phyloP scores from a whole-genome alignment of 2,797 vertebrate species.

The Pseudopleuronectes americanus region DNA sequence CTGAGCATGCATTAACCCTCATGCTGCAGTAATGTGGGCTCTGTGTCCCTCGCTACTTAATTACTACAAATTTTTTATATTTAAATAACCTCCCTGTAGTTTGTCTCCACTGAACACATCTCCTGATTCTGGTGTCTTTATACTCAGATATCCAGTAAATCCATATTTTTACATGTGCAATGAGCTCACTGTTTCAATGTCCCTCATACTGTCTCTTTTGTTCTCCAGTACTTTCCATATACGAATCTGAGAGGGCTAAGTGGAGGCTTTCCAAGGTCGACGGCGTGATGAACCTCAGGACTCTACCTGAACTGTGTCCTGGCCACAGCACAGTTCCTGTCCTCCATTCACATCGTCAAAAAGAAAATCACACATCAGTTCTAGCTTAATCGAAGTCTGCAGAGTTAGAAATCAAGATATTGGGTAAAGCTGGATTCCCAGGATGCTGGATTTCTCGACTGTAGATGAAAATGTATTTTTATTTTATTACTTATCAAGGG shows the following conservation, averaged over 20 bases:
- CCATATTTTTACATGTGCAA: conserved; percentile 1
- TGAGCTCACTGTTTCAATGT: conserved; percentile 2
- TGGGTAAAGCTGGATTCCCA: conserved; percentile 23
- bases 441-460: conserved; percentile 36
- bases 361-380: conserved; percentile 12
- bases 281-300: conserved; percentile 39
- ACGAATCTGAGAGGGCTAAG: conserved; percentile 88
- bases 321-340: conserved; percentile 58
- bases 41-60: not conserved
- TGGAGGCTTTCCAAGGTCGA: conserved; percentile 24
- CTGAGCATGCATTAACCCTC: too few relatives aligned
- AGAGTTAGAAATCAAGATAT: conserved; percentile 6
- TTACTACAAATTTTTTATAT: too few relatives aligned
- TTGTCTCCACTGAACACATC: too few relatives aligned
- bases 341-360: conserved; percentile 13
- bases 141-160: too few relatives aligned
- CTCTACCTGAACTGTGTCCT: conserved; percentile 42
- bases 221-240: conserved; percentile 95
- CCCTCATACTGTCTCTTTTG: conserved; percentile 37
- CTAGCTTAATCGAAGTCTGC: conserved; percentile 11
- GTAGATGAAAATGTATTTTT: conserved; percentile 26
- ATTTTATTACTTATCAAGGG: conserved; percentile 43
- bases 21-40: too few relatives aligned
- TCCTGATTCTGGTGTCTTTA: too few relatives aligned
- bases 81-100: too few relatives aligned